These are phyloP conservation scores for Rhinophrynus dorsalis DNA, from an alignment of 2,797 vertebrate species.

Conservation along the genomic window DNA sequence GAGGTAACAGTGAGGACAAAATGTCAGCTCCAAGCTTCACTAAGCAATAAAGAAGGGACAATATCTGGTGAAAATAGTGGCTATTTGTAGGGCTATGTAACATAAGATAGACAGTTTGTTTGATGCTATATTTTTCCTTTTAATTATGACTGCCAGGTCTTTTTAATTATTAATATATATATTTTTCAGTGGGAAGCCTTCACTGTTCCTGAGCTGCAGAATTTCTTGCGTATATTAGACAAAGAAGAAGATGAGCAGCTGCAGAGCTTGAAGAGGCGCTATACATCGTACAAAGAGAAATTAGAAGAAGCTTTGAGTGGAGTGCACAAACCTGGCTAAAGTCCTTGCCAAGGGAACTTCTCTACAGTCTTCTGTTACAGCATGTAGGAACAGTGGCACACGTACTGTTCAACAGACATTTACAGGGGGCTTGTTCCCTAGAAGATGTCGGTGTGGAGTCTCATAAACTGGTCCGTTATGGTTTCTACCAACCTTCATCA, in stretches of 20 bases:
- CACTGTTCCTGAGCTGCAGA: constrained; percentile 88
- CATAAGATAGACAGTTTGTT: too few relatives aligned
- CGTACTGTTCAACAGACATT: constrained; percentile 54
- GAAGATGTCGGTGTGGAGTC: constrained; percentile 53
- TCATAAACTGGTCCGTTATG: constrained; percentile 46
- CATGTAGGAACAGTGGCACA: constrained; percentile 52
- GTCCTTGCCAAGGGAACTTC: constrained; percentile 44
- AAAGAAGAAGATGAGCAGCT: constrained; percentile 91
- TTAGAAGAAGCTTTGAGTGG: constrained; percentile 85
- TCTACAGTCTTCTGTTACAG: constrained; percentile 47
- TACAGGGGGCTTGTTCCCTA: constrained; percentile 55
- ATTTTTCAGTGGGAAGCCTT: constrained; percentile 94
- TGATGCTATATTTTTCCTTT: too few relatives aligned
- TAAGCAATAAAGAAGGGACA: too few relatives aligned
- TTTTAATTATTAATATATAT: too few relatives aligned
- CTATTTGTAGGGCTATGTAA: too few relatives aligned
- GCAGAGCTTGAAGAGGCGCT: constrained; percentile 77
- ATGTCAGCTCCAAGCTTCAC: too few relatives aligned
- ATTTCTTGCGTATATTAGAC: constrained; percentile 92
- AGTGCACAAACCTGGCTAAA: constrained; percentile 68
- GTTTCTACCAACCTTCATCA: constrained; percentile 1
- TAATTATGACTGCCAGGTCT: too few relatives aligned
- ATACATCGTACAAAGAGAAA: constrained; percentile 78
- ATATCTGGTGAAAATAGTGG: too few relatives aligned
- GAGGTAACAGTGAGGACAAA: too few relatives aligned